Base-by-base conservation (phyloP, 2,113 vertebrate species). In the Manacus vitellinus region DNA sequence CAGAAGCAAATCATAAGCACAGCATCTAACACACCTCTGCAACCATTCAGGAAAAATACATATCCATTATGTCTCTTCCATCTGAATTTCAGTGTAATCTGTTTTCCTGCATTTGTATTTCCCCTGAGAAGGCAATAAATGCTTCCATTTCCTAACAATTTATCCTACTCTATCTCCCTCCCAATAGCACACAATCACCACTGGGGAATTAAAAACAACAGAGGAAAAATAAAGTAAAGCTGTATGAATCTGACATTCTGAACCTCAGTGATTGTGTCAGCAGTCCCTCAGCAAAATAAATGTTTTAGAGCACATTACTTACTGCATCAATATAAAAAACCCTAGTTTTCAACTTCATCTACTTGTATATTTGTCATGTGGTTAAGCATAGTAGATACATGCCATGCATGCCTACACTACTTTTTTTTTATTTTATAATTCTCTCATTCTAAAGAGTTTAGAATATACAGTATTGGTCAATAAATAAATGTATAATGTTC, bases 51-150 rank as follows among this genome's bases (percentile, higher is more conserved):
- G 55, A 96, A 86, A 96, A 95, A 70, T 30, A 86, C 13, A 43
- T 14, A 96, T 68, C 68, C 41, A 81, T 80, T 58, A 84, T 7
- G 18, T 61, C 59, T 75, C 71, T 76, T 94, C 73, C 51, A 3
- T 55, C 44, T 89, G 83, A 92, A 89, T 81, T 91, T 87, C 78
- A 88, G 33, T 0, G 0, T 44, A 86, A 94, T 83, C 63, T 92
- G 35, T 83, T 96, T 92, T 85, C 62, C 51, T 88, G 37, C 37
- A 73, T 82, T 94, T 94, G 23, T 85, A 55, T 94, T 92, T 93
- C 75, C 56, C 41, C 56, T 81, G 56, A 71, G 70, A 96, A 67
- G 11, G 56, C 78, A 84, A 80, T 55, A 84, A 96, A 91, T 5
- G 22, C 55, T 89, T 92, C 39, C 63, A 88, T 68, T 94, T 76